These are phyloP conservation scores for Dorcus parallelipipedus DNA, from an alignment of 2,888 invertebrate genomes.

Conservation along the genomic window DNA sequence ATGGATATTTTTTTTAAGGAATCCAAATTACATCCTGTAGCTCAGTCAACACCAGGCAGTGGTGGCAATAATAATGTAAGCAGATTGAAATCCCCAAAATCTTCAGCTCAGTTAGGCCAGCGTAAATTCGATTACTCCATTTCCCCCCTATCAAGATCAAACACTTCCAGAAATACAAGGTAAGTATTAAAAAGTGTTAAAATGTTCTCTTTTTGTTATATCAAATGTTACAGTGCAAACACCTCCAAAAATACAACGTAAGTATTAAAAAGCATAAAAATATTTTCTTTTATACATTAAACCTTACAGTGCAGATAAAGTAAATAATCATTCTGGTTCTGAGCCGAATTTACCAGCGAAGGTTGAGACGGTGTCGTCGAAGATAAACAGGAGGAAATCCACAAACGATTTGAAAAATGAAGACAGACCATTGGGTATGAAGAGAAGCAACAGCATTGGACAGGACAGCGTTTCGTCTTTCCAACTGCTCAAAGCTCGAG, in stretches of 20 bases:
- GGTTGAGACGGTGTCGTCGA: slow-evolving; percentile 2
- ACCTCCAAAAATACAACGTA: slow-evolving; percentile 9
- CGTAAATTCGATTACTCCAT: slow-evolving; percentile 18
- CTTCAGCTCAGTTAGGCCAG: slow-evolving; percentile 16
- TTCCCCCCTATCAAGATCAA: slow-evolving; percentile 21
- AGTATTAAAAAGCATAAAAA: neutral
- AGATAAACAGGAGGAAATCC: slow-evolving; percentile 20
- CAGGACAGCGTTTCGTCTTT: neutral
- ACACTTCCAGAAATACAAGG: slow-evolving; percentile 7
- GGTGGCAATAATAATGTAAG: neutral
- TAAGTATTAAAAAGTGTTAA: neutral
- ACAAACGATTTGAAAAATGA: slow-evolving; percentile 19
- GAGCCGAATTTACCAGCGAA: slow-evolving; percentile 14
- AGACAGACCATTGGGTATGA: slow-evolving; percentile 5
- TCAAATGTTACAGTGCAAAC: too few relatives aligned
- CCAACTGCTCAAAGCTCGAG: slow-evolving; percentile 5
- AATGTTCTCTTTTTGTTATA: neutral
- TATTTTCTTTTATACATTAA: neutral
- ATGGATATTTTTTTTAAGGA: slow-evolving; percentile 13
- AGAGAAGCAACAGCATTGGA: slow-evolving; percentile 21
- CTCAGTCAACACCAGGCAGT: slow-evolving; percentile 28
- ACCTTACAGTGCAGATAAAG: neutral
- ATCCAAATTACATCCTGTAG: slow-evolving; percentile 22
- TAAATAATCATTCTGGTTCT: slow-evolving; percentile 15
- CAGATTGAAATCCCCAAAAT: slow-evolving; percentile 6